Evolutionary conservation across 2,113 vertebrate species (phyloP).

Genomic region (Rhinolophus ferrumequinum): DNA sequence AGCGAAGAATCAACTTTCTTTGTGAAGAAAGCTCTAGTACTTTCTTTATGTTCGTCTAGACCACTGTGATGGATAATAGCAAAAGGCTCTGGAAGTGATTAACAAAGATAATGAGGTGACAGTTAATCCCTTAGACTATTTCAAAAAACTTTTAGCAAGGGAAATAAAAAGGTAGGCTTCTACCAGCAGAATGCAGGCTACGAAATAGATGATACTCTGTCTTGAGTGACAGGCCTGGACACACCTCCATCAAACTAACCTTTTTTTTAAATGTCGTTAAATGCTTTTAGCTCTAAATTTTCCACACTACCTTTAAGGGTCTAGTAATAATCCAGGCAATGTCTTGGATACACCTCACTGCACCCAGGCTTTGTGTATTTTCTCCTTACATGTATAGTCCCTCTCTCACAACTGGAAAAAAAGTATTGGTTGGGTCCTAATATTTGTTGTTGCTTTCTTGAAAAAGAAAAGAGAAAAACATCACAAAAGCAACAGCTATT

Average conservation of each 20-base stretch:
- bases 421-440: not conserved
- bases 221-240: not conserved
- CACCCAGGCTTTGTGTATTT: not conserved
- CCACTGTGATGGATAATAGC: not conserved
- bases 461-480: slow-evolving; percentile 3
- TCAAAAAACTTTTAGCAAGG: not conserved
- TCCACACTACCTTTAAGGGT: not conserved
- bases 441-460: not conserved
- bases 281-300: slow-evolving; percentile 42
- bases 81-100: slow-evolving; percentile 48
- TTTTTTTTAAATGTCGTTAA: slow-evolving; percentile 41
- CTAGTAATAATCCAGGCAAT: not conserved
- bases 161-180: not conserved
- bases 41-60: slow-evolving; percentile 52
- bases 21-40: slow-evolving; percentile 36
- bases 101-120: slow-evolving; percentile 56
- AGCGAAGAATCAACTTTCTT: slow-evolving; percentile 22
- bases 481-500: slow-evolving; percentile 1
- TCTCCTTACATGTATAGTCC: not conserved
- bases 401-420: not conserved
- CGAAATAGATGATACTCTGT: not conserved
- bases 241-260: not conserved
- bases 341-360: not conserved
- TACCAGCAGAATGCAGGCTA: not conserved
- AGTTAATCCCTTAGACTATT: slow-evolving; percentile 50